Base-by-base conservation (phyloP, 1,140 invertebrate species). In the Asobara japonica region DNA sequence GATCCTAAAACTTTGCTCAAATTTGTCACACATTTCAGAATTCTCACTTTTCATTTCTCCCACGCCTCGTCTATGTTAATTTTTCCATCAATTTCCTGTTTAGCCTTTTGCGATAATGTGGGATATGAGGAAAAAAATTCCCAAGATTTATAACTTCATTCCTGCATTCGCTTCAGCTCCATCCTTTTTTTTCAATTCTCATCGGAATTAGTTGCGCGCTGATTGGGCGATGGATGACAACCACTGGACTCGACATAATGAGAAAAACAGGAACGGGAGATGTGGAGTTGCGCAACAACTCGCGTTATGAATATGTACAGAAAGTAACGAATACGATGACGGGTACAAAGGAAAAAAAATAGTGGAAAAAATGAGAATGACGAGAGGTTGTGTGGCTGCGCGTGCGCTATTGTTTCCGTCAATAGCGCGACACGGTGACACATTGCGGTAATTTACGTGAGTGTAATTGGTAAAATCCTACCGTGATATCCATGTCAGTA, bases 221-320 rank as follows among this genome's bases (percentile, higher is more conserved):
- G n/a, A n/a, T n/a, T n/a, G n/a, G n/a, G n/a, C n/a, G n/a, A n/a
- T n/a, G 13, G 22, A 64, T 68, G 65, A 74, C 67, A 80, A 77
- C 73, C 75, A 73, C 72, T 60, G 73, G 1, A 65, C 61, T 71
- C 73, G 60, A 75, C 64, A 66, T 74, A 75, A 73, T 73, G 73
- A 74, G 70, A 69, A 73, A 77, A 66, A 65, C 60, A 67, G 38
- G 67, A 76, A 76, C 33, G 74, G 48, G 69, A 77, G 56, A 76
- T 74, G 75, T 41, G 75, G 73, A 72, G 79, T 79, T 80, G 79
- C 75, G 76, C 74, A 84, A 82, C 82, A 65, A 41, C 20, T 27
- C 38, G 62, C 45, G 79, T 81, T 83, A 82, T 82, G 81, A 83
- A 82, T 84, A 84, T 82, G 82, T 79, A 83, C 71, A 79, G 82